A percentile compares a stretch with the other conserved stretches of the same genome.
Conservation (phyloP, 2,888 invertebrate species). For the Didymodactylos carnosus region DNA sequence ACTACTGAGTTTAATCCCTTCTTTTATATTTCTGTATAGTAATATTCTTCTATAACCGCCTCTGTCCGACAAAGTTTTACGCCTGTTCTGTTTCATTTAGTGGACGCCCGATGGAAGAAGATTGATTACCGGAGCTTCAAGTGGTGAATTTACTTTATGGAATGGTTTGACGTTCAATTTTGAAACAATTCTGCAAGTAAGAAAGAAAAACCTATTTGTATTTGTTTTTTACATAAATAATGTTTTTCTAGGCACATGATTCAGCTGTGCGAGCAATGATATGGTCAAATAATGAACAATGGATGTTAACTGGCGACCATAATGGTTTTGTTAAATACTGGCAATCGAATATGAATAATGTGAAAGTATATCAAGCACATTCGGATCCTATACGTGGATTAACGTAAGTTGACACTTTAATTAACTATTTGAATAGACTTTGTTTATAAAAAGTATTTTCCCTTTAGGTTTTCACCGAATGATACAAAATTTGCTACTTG, state of each 20-base stretch:
- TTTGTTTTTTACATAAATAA: neutral
- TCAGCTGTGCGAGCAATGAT: constrained; percentile 96
- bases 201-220: neutral
- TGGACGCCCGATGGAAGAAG: constrained; percentile 98
- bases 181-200: constrained; percentile 94
- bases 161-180: constrained; percentile 99
- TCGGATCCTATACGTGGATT: constrained; percentile 97
- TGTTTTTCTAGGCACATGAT: constrained; percentile 67
- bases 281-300: constrained; percentile 96
- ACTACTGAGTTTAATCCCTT: neutral
- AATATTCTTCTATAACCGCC: neutral
- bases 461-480: constrained; percentile 79
- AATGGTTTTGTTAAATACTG: constrained; percentile 97
- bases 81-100: constrained; percentile 24
- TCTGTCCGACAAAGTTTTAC: neutral
- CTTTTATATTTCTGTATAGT: neutral
- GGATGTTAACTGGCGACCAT: constrained; percentile 99
- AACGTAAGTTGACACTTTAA: constrained; percentile 48
- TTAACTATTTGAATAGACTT: neutral
- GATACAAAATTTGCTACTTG: constrained; percentile 97
- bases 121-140: constrained; percentile 89
- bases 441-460: constrained; percentile 15
- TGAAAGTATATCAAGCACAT: constrained; percentile 99
- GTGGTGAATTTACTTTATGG: constrained; percentile 97
- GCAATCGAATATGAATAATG: constrained; percentile 99